Evolutionary conservation across 2,888 invertebrate species (phyloP), one percentile per base, ranked within the genome.

Genomic region (Sceliomorpha sp.): DNA sequence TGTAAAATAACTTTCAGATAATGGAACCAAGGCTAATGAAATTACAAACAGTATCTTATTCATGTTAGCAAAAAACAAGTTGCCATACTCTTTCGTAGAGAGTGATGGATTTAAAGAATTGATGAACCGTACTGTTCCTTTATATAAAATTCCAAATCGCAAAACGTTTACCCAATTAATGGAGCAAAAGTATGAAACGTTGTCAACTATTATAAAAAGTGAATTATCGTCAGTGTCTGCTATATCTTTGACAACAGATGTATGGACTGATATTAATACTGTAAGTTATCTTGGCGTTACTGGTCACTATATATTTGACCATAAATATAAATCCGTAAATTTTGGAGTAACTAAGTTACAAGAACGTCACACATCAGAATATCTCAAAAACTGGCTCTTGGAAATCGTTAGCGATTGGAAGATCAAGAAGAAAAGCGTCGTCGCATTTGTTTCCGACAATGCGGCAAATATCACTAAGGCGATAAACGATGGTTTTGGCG

Each of bases 11-110:
- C 9, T 50, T 50, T 37, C 17, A 50, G 50, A 8, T 29, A 37
- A 17, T 40, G 59, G 67, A 6, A 12, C 17, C 7, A 60, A 68
- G 31, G n/a, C 20, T 8, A 20, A 10, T 1, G 47, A 62, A 51
- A 40, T 55, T 1, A 62, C 45, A 0, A 56, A 51, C 10, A 37
- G n/a, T 5, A 42, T 69, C 27, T 98, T 92, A 0, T 70, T 39
- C 12, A 50, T 70, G 44, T 0, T 70, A 6, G 45, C 40, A 0
- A 64, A 70, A 24, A 17, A 64, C 10, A 50, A 50, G 10, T 10
- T 62, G 10, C 58, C 56, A 8, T 27, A 26, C 8, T 40, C 34
- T 6, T 29, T 27, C 0, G 64, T 68, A 0, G 59, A 67, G 8
- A 67, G 39, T 6, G 59, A 67, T 36, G 59, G 63, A 0, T 72